phyloP scores from a whole-genome alignment of 2,113 vertebrate genomes.

The Siphamia tubifer region DNA sequence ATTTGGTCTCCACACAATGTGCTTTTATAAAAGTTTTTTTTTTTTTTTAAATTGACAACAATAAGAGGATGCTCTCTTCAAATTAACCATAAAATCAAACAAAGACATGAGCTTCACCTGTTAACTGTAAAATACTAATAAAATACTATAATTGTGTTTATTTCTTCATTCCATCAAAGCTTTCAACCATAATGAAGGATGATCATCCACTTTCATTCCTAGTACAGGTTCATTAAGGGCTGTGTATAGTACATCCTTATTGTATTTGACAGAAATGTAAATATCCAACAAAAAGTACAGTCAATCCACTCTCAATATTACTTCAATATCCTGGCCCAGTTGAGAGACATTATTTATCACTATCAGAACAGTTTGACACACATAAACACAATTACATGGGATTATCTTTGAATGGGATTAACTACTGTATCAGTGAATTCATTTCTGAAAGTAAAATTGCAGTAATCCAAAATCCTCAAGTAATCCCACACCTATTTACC shows the following conservation, averaged over 20 bases:
- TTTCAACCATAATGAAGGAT: constrained; percentile 1
- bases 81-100: background rate
- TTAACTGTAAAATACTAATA: constrained; percentile 41
- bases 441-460: constrained; percentile 58
- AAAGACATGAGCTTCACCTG: constrained; percentile 24
- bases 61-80: background rate
- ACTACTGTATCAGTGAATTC: constrained; percentile 34
- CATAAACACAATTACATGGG: constrained; percentile 38
- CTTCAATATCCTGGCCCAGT: background rate
- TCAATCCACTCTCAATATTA: background rate
- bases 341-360: constrained; percentile 6
- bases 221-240: background rate
- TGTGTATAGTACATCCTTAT: no score
- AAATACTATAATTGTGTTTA: background rate
- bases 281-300: background rate
- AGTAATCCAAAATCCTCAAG: constrained; percentile 64
- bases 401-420: constrained; percentile 66
- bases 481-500: constrained; percentile 54
- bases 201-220: constrained; percentile 4
- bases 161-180: constrained; percentile 4
- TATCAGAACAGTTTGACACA: constrained; percentile 46
- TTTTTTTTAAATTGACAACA: no score
- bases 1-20: constrained; percentile 11
- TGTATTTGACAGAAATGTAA: constrained; percentile 1
- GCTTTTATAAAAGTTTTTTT: background rate